These are phyloP conservation scores for Nansenia antarctica DNA, from an alignment of 2,113 vertebrate genomes.

Conservation along the genomic window DNA sequence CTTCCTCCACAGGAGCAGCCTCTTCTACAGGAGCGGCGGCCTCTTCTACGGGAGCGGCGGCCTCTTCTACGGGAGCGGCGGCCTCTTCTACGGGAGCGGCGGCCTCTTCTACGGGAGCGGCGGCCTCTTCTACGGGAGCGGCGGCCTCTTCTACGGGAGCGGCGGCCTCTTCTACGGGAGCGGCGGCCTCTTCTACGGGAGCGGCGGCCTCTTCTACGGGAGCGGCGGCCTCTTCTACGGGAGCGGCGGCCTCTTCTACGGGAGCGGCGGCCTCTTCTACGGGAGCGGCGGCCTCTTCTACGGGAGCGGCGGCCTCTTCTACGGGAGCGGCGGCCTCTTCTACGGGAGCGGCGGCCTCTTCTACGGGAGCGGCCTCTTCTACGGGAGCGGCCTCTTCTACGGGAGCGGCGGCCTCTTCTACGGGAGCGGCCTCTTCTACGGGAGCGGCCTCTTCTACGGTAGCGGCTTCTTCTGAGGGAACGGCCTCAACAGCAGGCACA, in stretches of 20 bases:
- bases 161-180: neutral
- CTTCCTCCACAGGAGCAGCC: neutral
- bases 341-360: neutral
- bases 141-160: neutral
- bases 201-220: neutral
- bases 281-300: neutral
- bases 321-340: neutral
- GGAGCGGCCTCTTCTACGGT: neutral
- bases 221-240: neutral
- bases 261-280: neutral
- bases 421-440: neutral
- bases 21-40: neutral
- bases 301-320: neutral
- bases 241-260: neutral
- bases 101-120: neutral
- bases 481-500: neutral
- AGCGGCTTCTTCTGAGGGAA: neutral
- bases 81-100: neutral
- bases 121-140: neutral
- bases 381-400: neutral
- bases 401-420: neutral
- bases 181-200: neutral
- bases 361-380: neutral
- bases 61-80: neutral
- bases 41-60: neutral